These are phyloP conservation scores for Mus spretus DNA, from an alignment of 2,797 vertebrate species.

Conservation along the genomic window DNA sequence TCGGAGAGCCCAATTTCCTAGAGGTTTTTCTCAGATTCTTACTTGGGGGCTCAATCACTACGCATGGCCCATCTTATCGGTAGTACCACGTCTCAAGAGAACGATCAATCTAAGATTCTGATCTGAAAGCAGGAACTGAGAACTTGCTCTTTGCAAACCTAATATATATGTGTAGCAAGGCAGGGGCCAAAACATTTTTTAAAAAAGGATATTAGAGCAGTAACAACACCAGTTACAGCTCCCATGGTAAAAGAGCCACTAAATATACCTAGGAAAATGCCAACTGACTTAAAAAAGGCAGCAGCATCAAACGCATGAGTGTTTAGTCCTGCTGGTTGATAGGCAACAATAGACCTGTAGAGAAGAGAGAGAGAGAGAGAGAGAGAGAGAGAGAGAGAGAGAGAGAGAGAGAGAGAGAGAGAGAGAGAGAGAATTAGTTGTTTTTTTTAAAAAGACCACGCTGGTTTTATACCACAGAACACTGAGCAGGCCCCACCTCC, in stretches of 20 bases:
- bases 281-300: conserved; percentile 98
- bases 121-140: conserved; percentile 53
- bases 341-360: conserved; percentile 96
- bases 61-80: background rate
- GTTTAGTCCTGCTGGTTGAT: conserved; percentile 96
- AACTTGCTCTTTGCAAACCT: conserved; percentile 35
- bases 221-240: conserved; percentile 96
- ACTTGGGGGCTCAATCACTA: background rate
- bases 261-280: conserved; percentile 98
- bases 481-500: background rate
- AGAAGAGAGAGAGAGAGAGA: background rate
- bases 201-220: conserved; percentile 98
- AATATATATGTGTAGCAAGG: conserved; percentile 22
- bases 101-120: conserved; percentile 33
- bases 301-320: conserved; percentile 97
- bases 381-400: conserved; percentile 24
- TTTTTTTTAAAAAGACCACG: background rate
- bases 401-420: background rate
- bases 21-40: background rate
- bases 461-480: background rate
- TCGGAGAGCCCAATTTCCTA: background rate
- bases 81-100: background rate
- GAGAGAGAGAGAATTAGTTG: background rate
- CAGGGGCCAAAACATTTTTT: background rate
- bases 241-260: conserved; percentile 99